These are phyloP conservation scores for Acleris sparsana DNA, from an alignment of 2,888 invertebrate genomes.

Conservation along the genomic window DNA sequence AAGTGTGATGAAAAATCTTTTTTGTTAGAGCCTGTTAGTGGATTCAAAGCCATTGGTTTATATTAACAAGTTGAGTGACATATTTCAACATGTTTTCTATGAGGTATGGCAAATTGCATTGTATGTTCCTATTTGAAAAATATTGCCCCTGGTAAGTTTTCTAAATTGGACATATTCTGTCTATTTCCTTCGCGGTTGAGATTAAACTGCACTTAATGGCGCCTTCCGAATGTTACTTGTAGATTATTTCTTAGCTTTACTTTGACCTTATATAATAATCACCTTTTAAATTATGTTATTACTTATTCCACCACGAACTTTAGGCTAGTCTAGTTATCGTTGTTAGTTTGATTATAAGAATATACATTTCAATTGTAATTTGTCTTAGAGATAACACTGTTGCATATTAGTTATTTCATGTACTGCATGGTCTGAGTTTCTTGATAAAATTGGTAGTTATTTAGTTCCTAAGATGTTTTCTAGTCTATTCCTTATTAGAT, in stretches of 20 bases:
- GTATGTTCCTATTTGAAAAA: no score
- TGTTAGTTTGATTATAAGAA: conserved; percentile 8
- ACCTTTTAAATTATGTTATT: not conserved
- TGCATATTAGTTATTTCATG: conserved; percentile 27
- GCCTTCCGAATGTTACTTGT: not conserved
- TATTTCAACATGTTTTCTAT: no score
- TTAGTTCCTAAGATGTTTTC: conserved; percentile 32
- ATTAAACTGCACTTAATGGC: not conserved
- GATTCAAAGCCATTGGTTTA: no score
- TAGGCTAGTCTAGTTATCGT: not conserved
- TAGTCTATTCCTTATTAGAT: conserved; percentile 21
- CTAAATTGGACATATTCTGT: no score
- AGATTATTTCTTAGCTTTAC: not conserved
- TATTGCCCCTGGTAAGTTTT: no score
- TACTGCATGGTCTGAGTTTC: conserved; percentile 1
- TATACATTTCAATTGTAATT: conserved; percentile 5
- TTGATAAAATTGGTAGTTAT: conserved; percentile 17
- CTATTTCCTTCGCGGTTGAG: not conserved
- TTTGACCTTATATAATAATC: no score
- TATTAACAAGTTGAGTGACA: no score
- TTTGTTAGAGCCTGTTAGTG: no score
- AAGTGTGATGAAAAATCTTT: no score
- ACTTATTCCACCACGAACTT: not conserved
- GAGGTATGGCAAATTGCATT: no score
- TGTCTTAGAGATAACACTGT: conserved; percentile 7